phyloP scores from a whole-genome alignment of 2,888 invertebrate genomes.

The Eristalinus aeneus region DNA sequence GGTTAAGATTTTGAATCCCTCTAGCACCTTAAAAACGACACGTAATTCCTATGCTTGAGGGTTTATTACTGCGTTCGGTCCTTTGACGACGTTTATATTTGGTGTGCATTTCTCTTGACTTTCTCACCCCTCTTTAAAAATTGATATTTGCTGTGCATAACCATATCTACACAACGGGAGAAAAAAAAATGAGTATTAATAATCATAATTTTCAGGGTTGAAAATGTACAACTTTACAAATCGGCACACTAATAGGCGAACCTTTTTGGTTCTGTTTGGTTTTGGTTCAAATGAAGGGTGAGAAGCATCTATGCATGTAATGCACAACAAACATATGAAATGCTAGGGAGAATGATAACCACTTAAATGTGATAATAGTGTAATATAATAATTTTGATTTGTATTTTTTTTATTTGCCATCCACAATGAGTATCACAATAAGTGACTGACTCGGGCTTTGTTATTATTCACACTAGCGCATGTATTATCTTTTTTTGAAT shows the following conservation, averaged over 20 bases:
- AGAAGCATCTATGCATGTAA: conserved; percentile 58
- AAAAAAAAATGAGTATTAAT: conserved; percentile 55
- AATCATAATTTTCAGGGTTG: conserved; percentile 65
- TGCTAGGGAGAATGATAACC: conserved; percentile 24
- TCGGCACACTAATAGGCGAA: conserved; percentile 58
- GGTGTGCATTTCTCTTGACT: conserved; percentile 67
- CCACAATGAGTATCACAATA: conserved; percentile 37
- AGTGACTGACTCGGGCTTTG: conserved; percentile 16
- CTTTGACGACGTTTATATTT: conserved; percentile 19
- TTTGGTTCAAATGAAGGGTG: conserved; percentile 34
- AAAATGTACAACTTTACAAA: conserved; percentile 42
- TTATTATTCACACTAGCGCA: not conserved
- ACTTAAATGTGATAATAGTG: conserved; percentile 59
- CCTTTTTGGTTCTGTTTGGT: conserved; percentile 30
- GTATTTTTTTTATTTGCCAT: conserved; percentile 56
- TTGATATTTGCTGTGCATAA: not conserved
- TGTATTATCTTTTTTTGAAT: too few species aligned
- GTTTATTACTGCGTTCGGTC: conserved; percentile 23
- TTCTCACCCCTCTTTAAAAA: conserved; percentile 60
- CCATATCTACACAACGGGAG: conserved; percentile 33
- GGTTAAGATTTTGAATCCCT: conserved; percentile 54
- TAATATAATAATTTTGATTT: conserved; percentile 66
- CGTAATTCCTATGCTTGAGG: conserved; percentile 36
- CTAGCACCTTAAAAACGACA: conserved; percentile 33
- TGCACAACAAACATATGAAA: conserved; percentile 19